Evolutionary conservation across 2,113 vertebrate genomes (phyloP).

Genomic region (Cisticola juncidis): DNA sequence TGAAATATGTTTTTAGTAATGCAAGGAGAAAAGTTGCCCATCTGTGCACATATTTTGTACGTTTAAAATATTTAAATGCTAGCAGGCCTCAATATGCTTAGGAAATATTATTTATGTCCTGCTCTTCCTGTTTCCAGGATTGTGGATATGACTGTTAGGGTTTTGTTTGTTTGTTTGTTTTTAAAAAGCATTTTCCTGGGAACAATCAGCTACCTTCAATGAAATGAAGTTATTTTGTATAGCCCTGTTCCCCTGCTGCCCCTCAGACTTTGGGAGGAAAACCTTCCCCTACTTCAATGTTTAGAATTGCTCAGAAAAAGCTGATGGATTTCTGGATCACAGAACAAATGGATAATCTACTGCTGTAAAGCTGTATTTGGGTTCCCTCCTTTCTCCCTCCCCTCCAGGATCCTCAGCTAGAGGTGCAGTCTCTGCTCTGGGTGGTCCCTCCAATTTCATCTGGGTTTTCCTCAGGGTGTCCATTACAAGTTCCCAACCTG

Average conservation of each 20-base stretch:
- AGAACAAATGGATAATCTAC: background rate
- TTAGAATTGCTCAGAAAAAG: background rate
- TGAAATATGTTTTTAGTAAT: conserved; percentile 75
- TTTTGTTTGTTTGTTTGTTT: background rate
- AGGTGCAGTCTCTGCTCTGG: background rate
- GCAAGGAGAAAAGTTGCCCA: conserved; percentile 75
- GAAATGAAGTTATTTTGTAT: background rate
- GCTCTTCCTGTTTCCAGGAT: background rate
- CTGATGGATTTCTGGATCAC: background rate
- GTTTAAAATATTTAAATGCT: conserved; percentile 78
- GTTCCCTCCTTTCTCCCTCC: background rate
- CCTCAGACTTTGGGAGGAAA: background rate
- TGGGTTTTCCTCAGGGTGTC: background rate
- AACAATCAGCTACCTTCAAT: background rate
- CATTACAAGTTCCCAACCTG: background rate
- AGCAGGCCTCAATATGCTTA: conserved; percentile 66
- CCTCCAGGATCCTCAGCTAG: background rate
- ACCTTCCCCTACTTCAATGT: background rate
- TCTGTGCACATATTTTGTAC: conserved; percentile 76
- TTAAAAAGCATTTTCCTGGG: conserved; percentile 2
- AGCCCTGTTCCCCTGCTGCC: background rate
- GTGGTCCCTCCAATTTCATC: background rate
- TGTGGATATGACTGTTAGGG: background rate
- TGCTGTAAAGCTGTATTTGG: background rate
- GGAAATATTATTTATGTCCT: conserved; percentile 67